Conservation (phyloP, 2,888 invertebrate genomes). For the Epinotia nisella region DNA sequence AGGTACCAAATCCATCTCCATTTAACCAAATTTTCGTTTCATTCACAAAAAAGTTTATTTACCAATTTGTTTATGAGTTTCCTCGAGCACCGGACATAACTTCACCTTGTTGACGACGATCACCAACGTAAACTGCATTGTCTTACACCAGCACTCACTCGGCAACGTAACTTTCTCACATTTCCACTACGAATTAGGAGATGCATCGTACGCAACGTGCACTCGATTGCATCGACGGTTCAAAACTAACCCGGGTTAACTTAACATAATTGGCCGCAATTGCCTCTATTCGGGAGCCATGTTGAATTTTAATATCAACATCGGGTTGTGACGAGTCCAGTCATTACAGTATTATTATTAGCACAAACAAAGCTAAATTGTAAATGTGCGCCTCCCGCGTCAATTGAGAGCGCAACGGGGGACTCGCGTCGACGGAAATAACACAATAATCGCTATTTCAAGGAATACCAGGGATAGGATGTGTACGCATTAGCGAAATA, state of each 20-base stretch:
- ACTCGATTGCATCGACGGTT: conserved; percentile 69
- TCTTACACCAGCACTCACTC: conserved; percentile 64
- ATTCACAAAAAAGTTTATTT: conserved; percentile 47
- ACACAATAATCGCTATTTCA: conserved; percentile 74
- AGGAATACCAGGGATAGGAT: conserved; percentile 65
- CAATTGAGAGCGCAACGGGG: conserved; percentile 80
- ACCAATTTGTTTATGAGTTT: conserved; percentile 75
- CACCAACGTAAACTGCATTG: conserved; percentile 82
- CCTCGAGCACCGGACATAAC: conserved; percentile 75
- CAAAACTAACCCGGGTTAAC: conserved; percentile 80
- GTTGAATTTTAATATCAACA: conserved; percentile 70
- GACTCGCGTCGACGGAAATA: conserved; percentile 80
- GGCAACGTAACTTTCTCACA: conserved; percentile 69
- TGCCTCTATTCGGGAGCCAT: conserved; percentile 68
- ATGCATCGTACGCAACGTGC: conserved; percentile 77
- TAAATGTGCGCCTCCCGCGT: conserved; percentile 80
- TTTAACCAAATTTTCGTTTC: neutral
- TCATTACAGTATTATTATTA: conserved; percentile 71
- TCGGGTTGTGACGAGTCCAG: conserved; percentile 65
- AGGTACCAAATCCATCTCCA: too few species aligned
- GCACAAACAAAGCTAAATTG: conserved; percentile 78
- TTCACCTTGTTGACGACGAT: conserved; percentile 80
- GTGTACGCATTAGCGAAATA: conserved; percentile 28
- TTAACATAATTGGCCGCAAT: conserved; percentile 78
- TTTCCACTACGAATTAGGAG: conserved; percentile 66